Conservation (phyloP, 2,113 vertebrate genomes). For the Cephalophus harveyi region DNA sequence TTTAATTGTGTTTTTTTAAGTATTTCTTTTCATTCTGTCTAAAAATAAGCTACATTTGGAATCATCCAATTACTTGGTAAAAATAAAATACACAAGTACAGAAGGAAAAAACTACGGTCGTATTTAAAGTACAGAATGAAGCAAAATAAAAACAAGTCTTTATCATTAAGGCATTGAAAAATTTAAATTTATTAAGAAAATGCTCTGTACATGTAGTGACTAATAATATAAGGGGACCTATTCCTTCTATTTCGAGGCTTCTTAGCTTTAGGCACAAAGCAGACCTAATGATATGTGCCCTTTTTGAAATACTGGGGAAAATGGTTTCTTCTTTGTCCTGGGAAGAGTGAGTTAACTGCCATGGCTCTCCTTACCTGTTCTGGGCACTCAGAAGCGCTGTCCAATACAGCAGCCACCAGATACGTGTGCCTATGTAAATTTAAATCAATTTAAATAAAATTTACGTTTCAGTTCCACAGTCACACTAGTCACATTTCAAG, state of each 20-base stretch:
- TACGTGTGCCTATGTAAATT: neutral
- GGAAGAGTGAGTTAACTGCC: neutral
- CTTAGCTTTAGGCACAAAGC: neutral
- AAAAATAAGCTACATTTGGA: neutral
- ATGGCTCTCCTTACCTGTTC: neutral
- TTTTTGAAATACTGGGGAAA: neutral
- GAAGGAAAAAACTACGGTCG: neutral
- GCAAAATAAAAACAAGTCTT: slow-evolving; percentile 19
- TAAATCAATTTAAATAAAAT: slow-evolving; percentile 1
- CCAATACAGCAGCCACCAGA: neutral
- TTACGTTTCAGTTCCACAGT: neutral
- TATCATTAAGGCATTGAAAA: neutral
- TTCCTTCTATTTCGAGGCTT: neutral
- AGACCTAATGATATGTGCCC: neutral
- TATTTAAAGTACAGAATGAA: neutral
- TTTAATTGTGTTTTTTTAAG: slow-evolving; percentile 26
- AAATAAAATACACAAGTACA: neutral
- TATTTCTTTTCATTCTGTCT: neutral
- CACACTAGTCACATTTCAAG: neutral
- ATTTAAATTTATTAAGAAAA: slow-evolving; percentile 10
- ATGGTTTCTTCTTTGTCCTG: neutral
- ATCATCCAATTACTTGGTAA: neutral
- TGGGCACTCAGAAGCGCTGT: neutral
- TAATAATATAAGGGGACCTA: neutral
- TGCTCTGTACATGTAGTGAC: neutral